Percentiles rank a stretch among this genome's conserved stretches.
phyloP scores from a whole-genome alignment of 2,797 vertebrate genomes.

The Corythornis leucogaster region DNA sequence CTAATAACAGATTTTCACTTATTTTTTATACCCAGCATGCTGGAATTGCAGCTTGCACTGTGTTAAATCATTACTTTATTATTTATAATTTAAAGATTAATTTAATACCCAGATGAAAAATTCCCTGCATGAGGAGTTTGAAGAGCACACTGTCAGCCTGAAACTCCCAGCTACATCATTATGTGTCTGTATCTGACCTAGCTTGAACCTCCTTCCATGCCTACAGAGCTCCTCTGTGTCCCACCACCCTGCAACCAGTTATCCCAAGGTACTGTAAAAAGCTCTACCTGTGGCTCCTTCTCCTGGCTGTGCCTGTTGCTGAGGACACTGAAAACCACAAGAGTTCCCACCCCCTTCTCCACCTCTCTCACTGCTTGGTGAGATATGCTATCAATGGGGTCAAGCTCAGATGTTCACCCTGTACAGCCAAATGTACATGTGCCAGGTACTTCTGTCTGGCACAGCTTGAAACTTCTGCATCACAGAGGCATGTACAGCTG shows the following conservation, averaged over 20 bases:
- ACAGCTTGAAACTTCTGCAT: neutral
- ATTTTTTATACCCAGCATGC: neutral
- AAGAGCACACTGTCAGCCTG: neutral
- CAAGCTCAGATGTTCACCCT: neutral
- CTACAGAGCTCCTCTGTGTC: rapidly evolving
- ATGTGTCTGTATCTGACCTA: neutral
- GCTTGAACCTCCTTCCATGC: neutral
- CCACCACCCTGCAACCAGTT: neutral
- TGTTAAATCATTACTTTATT: neutral
- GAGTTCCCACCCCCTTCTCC: neutral
- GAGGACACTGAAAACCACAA: neutral
- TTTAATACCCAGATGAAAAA: neutral
- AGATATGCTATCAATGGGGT: too few relatives aligned
- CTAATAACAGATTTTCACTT: neutral
- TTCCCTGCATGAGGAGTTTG: neutral
- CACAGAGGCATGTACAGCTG: rapidly evolving
- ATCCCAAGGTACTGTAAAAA: neutral
- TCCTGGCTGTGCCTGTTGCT: neutral
- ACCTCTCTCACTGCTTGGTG: neutral
- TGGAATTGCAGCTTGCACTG: neutral
- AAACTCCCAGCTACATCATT: neutral
- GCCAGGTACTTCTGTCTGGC: neutral
- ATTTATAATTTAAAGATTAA: neutral
- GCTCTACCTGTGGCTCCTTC: neutral
- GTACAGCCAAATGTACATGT: rapidly evolving